Conservation (phyloP, 30 jellyfish, hydroid and myxozoan genomes). For the Cassiopea xamachana region DNA sequence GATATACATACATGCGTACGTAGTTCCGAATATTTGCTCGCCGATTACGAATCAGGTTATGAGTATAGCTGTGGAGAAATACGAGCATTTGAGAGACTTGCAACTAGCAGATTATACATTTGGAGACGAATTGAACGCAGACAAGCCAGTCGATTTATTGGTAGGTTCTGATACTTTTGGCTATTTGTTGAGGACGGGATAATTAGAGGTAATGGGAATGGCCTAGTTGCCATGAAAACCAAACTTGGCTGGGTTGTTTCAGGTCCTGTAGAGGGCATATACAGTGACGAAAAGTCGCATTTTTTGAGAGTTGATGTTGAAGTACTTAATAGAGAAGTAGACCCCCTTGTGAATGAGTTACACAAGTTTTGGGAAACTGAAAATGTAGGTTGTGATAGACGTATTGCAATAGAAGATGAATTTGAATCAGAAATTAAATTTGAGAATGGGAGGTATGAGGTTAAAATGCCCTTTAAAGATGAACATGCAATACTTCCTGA, state of each 20-base stretch:
- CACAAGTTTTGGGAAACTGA: slow-evolving; percentile 3
- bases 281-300: slow-evolving; percentile 5
- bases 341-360: neutral
- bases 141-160: neutral
- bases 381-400: slow-evolving; percentile 23
- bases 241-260: slow-evolving; percentile 32
- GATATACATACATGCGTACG: slow-evolving; percentile 20
- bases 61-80: neutral
- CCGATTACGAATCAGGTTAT: slow-evolving; percentile 41
- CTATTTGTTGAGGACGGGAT: neutral
- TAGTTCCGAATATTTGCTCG: slow-evolving; percentile 38
- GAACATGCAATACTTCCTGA: slow-evolving; percentile 1
- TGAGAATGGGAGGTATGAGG: slow-evolving; percentile 23
- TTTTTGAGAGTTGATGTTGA: neutral
- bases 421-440: slow-evolving; percentile 24
- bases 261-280: slow-evolving; percentile 10
- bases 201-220: neutral
- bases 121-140: neutral
- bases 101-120: slow-evolving; percentile 33
- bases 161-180: neutral
- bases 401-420: slow-evolving; percentile 7
- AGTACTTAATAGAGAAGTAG: neutral
- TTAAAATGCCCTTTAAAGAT: slow-evolving; percentile 39
- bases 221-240: slow-evolving; percentile 19
- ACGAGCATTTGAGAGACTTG: slow-evolving; percentile 21